Evolutionary conservation across 1,140 invertebrate species (phyloP).

Genomic region (Calliopsis andreniformis): DNA sequence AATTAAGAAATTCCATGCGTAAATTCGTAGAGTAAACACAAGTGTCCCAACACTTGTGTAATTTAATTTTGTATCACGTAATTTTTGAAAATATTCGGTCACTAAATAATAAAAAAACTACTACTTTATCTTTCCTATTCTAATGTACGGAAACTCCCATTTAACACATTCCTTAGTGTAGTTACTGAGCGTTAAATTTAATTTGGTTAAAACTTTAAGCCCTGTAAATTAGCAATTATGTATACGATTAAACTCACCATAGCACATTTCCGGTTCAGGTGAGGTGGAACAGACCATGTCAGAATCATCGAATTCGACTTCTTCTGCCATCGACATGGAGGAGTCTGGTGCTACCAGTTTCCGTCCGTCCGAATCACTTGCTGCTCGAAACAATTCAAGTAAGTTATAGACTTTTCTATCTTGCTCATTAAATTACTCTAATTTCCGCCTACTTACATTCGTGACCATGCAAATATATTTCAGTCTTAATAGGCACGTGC

Average conservation of each 20-base stretch:
- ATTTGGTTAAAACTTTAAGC: background rate
- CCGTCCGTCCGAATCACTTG: constrained; percentile 67
- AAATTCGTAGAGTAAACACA: constrained; percentile 58
- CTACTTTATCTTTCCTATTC: background rate
- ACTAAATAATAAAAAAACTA: background rate
- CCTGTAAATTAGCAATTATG: background rate
- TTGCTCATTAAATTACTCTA: background rate
- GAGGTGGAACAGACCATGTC: constrained; percentile 71
- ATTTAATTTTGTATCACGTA: background rate
- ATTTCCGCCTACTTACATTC: constrained; percentile 47
- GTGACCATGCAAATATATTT: constrained; percentile 41
- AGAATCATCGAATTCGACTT: constrained; percentile 71
- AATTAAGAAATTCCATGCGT: no score
- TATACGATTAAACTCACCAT: constrained; percentile 66
- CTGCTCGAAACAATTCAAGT: constrained; percentile 47
- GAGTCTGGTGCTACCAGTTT: constrained; percentile 71
- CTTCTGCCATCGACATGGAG: constrained; percentile 72
- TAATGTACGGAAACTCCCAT: background rate
- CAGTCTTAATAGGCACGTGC: constrained; percentile 2
- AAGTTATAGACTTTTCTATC: background rate
- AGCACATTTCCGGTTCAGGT: constrained; percentile 72
- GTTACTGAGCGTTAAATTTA: no score
- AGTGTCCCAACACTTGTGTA: constrained; percentile 49
- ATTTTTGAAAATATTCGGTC: background rate
- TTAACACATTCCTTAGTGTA: no score